Evolutionary conservation across 1,140 invertebrate genomes (phyloP).

Genomic region (Drosophila trapezifrons): DNA sequence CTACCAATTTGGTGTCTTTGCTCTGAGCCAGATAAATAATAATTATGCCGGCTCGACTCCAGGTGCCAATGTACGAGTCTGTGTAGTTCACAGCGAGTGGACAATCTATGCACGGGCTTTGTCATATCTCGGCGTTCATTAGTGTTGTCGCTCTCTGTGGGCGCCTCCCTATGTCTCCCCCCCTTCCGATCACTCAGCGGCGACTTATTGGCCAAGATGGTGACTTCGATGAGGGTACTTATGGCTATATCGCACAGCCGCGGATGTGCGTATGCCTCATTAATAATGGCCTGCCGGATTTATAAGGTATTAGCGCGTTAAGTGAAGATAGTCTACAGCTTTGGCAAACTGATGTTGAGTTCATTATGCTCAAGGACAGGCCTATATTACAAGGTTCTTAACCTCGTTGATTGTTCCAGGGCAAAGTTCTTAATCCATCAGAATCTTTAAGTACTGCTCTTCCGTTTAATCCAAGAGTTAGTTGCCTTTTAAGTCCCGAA

Average conservation of each 20-base stretch:
- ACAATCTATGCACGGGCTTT: constrained; percentile 48
- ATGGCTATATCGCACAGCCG: constrained; percentile 24
- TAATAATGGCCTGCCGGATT: constrained; percentile 72
- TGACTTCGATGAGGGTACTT: constrained; percentile 53
- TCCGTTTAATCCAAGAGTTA: not conserved
- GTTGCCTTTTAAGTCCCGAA: constrained; percentile 12
- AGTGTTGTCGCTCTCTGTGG: constrained; percentile 71
- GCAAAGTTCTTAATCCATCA: not conserved
- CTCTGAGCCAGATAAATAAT: constrained; percentile 78
- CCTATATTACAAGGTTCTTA: constrained; percentile 19
- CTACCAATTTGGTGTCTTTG: constrained; percentile 74
- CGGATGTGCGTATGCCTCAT: constrained; percentile 27
- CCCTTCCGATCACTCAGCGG: constrained; percentile 57
- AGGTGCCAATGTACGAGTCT: constrained; percentile 14
- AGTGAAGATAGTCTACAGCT: constrained; percentile 40
- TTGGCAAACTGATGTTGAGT: constrained; percentile 8
- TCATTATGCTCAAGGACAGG: constrained; percentile 1
- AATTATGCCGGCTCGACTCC: constrained; percentile 71
- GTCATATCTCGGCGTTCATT: constrained; percentile 76
- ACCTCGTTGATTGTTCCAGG: not conserved
- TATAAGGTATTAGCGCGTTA: constrained; percentile 62
- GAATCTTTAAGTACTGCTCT: not conserved
- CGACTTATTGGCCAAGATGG: constrained; percentile 68
- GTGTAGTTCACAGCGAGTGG: constrained; percentile 47
- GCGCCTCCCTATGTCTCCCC: constrained; percentile 41